These are phyloP conservation scores for Adelphocoris suturalis DNA, from an alignment of 2,888 invertebrate species.

Conservation along the genomic window DNA sequence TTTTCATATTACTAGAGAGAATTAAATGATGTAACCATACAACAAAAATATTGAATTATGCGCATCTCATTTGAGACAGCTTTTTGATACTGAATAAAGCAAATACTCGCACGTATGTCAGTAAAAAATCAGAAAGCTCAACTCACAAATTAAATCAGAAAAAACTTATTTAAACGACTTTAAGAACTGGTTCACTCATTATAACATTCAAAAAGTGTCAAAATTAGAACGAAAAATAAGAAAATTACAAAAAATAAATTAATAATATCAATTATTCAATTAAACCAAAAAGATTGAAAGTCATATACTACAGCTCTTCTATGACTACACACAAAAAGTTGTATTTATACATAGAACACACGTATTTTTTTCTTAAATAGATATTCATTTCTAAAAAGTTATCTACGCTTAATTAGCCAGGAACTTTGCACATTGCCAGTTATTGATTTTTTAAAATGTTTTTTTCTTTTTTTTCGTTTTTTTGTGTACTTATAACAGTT, in stretches of 20 bases:
- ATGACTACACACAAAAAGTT: conserved; percentile 61
- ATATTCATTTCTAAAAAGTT: conserved; percentile 53
- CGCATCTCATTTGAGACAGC: conserved; percentile 7
- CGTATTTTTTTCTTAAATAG: conserved; percentile 56
- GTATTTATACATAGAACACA: conserved; percentile 58
- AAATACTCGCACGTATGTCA: neutral
- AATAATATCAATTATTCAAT: too few relatives aligned
- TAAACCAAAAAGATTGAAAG: neutral
- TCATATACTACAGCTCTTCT: conserved; percentile 30
- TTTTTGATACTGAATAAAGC: conserved; percentile 5
- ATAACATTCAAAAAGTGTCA: neutral
- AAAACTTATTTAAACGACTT: neutral
- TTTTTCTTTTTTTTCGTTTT: neutral
- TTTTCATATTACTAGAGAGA: conserved; percentile 15
- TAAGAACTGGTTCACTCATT: neutral
- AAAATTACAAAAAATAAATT: conserved; percentile 7
- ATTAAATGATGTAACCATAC: conserved; percentile 54
- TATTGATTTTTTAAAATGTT: conserved; percentile 35
- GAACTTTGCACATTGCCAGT: conserved; percentile 74
- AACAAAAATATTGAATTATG: neutral
- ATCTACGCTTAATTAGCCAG: conserved; percentile 73
- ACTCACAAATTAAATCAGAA: neutral
- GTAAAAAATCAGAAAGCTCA: conserved; percentile 59
- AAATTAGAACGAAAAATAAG: neutral
- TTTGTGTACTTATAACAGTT: neutral